phyloP scores from a whole-genome alignment of 2,113 vertebrate genomes.

The Hucho hucho region DNA sequence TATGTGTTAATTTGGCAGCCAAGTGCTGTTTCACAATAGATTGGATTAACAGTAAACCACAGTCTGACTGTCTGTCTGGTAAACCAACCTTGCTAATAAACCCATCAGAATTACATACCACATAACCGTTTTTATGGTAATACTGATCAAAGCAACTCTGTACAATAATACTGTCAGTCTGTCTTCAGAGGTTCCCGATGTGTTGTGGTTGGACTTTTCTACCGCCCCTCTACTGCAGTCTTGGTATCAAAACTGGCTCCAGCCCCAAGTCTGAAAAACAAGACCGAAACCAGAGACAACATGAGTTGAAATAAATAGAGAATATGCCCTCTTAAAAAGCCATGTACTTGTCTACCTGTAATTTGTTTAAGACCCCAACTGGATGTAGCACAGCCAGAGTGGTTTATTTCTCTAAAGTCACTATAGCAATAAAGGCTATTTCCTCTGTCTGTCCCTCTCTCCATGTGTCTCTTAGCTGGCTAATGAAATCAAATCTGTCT shows the following conservation, averaged over 20 bases:
- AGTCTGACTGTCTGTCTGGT: too few relatives aligned
- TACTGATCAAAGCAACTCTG: conserved; percentile 37
- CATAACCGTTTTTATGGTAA: conserved; percentile 28
- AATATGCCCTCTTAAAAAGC: background rate
- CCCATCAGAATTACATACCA: conserved; percentile 25
- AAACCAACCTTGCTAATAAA: conserved; percentile 16
- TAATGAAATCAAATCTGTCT: conserved; percentile 45
- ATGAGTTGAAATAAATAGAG: conserved; percentile 2
- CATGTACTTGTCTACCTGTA: background rate
- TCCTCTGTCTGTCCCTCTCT: background rate
- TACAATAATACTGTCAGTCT: conserved; percentile 46
- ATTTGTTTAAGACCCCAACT: background rate
- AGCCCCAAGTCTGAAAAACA: conserved; percentile 64
- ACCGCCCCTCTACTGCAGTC: conserved; percentile 74
- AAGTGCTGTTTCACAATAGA: conserved; percentile 10
- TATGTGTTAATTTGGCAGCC: conserved; percentile 21
- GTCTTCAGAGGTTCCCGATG: conserved; percentile 49
- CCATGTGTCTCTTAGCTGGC: conserved; percentile 55
- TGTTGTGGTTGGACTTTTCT: conserved; percentile 39
- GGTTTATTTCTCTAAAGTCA: background rate
- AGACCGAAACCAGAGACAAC: conserved; percentile 7
- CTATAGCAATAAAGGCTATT: background rate
- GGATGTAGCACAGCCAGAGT: background rate
- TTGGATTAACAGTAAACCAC: background rate
- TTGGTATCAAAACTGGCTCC: conserved; percentile 74